phyloP scores from a whole-genome alignment of 2,888 invertebrate species.

The Tenthredo amoena region DNA sequence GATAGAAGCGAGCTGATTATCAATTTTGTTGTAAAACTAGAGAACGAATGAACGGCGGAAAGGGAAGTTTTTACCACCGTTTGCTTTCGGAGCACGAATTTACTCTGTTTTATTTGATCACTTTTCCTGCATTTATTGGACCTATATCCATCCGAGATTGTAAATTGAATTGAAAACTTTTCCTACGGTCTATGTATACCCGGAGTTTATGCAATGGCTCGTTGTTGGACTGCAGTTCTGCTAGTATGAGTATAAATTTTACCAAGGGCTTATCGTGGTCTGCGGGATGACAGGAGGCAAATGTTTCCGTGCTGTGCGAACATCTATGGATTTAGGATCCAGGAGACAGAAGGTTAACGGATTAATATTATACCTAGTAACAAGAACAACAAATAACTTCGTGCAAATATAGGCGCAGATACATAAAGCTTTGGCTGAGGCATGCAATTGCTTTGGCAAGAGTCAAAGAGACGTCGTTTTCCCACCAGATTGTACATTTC shows the following conservation, averaged over 20 bases:
- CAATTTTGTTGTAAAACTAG: neutral
- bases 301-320: slow-evolving; percentile 6
- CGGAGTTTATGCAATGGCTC: neutral
- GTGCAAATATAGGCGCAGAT: neutral
- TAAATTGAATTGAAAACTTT: slow-evolving; percentile 24
- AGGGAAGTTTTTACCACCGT: neutral
- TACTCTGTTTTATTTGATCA: neutral
- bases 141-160: neutral
- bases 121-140: neutral
- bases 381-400: neutral
- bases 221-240: neutral
- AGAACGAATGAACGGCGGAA: neutral
- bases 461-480: neutral
- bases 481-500: neutral
- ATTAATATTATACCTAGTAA: neutral
- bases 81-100: neutral
- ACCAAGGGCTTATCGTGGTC: slow-evolving; percentile 30
- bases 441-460: slow-evolving; percentile 5
- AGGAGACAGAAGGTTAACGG: neutral
- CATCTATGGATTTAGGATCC: slow-evolving; percentile 1
- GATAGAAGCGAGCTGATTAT: neutral
- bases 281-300: slow-evolving; percentile 13
- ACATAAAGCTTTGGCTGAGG: slow-evolving; percentile 1
- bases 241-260: slow-evolving; percentile 17
- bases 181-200: neutral